Conservation (phyloP, 30 jellyfish, hydroid and myxozoan genomes). For the Phacellophora camtschatica region DNA sequence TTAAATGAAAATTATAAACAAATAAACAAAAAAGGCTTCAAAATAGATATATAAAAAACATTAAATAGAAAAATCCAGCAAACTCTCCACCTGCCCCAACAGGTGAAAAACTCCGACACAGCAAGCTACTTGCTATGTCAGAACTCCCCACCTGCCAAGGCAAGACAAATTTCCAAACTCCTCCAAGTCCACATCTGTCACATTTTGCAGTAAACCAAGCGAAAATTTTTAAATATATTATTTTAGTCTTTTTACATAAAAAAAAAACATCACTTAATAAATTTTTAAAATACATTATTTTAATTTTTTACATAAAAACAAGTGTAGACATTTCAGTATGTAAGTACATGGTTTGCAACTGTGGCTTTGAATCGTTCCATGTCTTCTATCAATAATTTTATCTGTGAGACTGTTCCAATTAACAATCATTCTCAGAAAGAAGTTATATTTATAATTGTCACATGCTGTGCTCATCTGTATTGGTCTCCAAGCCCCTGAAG, state of each 20-base stretch:
- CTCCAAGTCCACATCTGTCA: background rate
- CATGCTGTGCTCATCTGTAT: background rate
- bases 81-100: constrained; percentile 20
- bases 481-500: no score
- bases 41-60: no score
- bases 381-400: background rate
- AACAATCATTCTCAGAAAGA: background rate
- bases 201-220: background rate
- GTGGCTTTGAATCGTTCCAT: background rate
- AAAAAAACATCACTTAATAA: no score
- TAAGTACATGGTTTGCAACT: no score
- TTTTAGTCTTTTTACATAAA: background rate
- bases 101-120: constrained; percentile 20
- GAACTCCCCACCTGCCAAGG: background rate
- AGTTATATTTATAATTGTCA: background rate
- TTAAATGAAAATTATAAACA: no score
- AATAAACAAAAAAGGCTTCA: no score
- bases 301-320: background rate
- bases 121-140: constrained; percentile 9
- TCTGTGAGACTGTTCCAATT: background rate
- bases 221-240: background rate
- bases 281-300: background rate
- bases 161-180: background rate
- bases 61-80: no score
- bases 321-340: background rate